Conservation (phyloP, 2,113 vertebrate genomes). For the Antechinus stuartii region DNA sequence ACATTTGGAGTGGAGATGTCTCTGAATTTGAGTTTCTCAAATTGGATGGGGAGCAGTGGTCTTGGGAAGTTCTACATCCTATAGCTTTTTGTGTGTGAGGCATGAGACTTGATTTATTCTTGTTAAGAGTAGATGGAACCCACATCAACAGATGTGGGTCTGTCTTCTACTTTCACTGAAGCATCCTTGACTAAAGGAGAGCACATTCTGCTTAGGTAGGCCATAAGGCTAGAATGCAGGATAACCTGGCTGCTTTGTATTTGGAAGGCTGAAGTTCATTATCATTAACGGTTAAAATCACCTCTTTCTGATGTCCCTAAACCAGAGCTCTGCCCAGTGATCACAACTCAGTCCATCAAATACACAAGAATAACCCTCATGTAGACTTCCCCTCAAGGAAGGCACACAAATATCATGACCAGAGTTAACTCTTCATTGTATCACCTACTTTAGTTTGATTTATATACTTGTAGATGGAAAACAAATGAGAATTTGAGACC, state of each 20-base stretch:
- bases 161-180: constrained; percentile 6
- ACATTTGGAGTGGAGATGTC: too few relatives aligned
- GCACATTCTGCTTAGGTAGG: neutral
- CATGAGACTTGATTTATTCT: neutral
- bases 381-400: constrained; percentile 40
- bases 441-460: constrained; percentile 56
- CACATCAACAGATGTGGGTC: neutral
- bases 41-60: too few relatives aligned
- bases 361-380: neutral
- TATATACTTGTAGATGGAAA: constrained; percentile 57
- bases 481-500: constrained; percentile 44
- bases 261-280: constrained; percentile 39
- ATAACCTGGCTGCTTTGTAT: constrained; percentile 43
- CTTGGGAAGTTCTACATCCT: neutral
- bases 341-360: neutral
- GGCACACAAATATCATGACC: neutral
- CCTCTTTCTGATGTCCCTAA: neutral
- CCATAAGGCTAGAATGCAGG: constrained; percentile 10
- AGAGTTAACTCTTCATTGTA: constrained; percentile 50
- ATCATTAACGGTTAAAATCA: constrained; percentile 32
- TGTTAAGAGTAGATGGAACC: neutral
- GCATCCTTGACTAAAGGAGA: constrained; percentile 23
- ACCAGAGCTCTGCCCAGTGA: neutral
- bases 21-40: too few relatives aligned
- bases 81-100: neutral